These are phyloP conservation scores for Sebastes diploproa DNA, from an alignment of 2,797 vertebrate genomes.

Conservation along the genomic window DNA sequence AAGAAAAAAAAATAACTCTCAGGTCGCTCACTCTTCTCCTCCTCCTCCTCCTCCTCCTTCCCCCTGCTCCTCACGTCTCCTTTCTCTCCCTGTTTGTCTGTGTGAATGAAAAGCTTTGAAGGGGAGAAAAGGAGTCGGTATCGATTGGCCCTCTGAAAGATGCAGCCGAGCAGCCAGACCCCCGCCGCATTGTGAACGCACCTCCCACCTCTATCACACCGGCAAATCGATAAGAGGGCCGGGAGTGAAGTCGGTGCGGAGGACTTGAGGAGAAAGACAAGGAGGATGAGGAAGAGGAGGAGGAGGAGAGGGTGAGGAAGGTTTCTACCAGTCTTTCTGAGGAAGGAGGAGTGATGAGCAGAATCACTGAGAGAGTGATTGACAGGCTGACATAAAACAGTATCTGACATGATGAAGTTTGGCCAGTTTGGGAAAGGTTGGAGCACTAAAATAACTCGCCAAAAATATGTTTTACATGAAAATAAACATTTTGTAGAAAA, in stretches of 20 bases:
- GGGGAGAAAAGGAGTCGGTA: conserved; percentile 71
- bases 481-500: not conserved
- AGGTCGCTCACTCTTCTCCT: conserved; percentile 51
- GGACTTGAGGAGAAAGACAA: conserved; percentile 46
- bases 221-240: conserved; percentile 67
- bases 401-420: not conserved
- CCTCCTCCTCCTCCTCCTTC: not conserved
- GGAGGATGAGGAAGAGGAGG: conserved; percentile 35
- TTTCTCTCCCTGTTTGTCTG: conserved; percentile 69
- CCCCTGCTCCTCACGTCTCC: conserved; percentile 48
- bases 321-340: conserved; percentile 37
- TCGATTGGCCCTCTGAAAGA: conserved; percentile 81
- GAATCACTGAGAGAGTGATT: conserved; percentile 41
- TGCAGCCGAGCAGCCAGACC: conserved; percentile 69
- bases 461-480: not conserved
- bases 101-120: conserved; percentile 81
- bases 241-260: conserved; percentile 31
- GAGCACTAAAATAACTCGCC: not conserved
- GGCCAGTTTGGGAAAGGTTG: not conserved
- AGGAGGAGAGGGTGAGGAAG: conserved; percentile 35
- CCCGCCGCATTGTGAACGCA: conserved; percentile 74
- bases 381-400: conserved; percentile 51
- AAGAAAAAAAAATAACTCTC: conserved; percentile 26
- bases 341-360: conserved; percentile 46
- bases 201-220: conserved; percentile 70